phyloP scores from a whole-genome alignment of 1,140 invertebrate species.

The Pseudomyrmex sp. region DNA sequence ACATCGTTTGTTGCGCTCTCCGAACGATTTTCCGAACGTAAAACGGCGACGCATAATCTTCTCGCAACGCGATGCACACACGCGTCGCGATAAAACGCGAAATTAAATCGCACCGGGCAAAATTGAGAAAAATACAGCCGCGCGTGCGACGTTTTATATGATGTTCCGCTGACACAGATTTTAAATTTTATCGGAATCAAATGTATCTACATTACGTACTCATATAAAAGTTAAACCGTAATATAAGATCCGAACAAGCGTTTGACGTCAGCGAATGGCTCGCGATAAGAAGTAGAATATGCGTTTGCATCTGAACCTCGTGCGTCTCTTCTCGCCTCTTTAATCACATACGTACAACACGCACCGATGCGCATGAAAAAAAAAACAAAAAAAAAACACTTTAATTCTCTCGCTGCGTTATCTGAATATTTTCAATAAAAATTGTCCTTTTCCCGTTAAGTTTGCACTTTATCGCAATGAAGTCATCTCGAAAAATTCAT shows the following conservation, averaged over 20 bases:
- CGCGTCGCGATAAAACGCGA: not conserved
- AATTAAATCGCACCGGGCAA: not conserved
- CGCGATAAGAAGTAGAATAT: not conserved
- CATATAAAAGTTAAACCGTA: conserved; percentile 16
- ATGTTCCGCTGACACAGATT: conserved; percentile 10
- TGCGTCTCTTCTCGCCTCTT: not conserved
- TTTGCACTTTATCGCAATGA: not conserved
- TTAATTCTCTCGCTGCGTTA: not conserved
- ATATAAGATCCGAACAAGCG: not conserved
- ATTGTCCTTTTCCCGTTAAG: not conserved
- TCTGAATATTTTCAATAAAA: not conserved
- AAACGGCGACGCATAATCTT: not conserved
- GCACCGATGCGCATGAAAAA: not conserved
- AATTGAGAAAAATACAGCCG: conserved; percentile 6
- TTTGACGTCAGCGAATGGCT: not conserved
- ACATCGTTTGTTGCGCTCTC: too few relatives aligned
- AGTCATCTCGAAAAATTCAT: not conserved
- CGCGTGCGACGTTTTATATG: not conserved
- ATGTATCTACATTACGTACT: not conserved
- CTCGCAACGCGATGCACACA: not conserved
- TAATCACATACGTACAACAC: not conserved
- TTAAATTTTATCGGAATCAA: not conserved
- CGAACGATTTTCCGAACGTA: too few relatives aligned
- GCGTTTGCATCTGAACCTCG: not conserved
- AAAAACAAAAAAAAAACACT: not conserved